Conservation (phyloP, 2,888 invertebrate species). For the Nectonema munidae region DNA sequence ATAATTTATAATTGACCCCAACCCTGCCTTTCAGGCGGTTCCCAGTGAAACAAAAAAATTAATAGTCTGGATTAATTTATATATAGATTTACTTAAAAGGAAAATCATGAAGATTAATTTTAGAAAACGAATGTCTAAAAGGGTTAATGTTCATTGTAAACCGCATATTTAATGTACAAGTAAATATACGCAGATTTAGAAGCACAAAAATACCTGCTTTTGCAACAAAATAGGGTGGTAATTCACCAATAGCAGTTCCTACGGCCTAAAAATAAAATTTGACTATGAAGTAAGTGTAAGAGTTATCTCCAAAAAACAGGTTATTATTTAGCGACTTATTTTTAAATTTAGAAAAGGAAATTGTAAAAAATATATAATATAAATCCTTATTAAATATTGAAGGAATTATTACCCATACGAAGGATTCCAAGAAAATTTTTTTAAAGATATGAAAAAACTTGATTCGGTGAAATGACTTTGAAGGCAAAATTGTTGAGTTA, state of each 20-base stretch:
- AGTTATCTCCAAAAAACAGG: constrained; percentile 15
- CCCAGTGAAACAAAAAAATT: no score
- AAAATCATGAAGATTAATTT: no score
- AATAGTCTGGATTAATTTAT: no score
- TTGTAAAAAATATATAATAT: constrained; percentile 14
- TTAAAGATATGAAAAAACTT: constrained; percentile 9
- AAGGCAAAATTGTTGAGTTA: not conserved
- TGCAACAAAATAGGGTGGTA: constrained; percentile 99
- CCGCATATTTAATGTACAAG: no score
- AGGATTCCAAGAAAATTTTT: constrained; percentile 37
- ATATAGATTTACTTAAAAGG: no score
- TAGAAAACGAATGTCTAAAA: no score
- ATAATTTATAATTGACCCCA: no score
- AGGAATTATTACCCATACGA: constrained; percentile 60
- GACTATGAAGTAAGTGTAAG: constrained; percentile 14
- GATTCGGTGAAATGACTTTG: constrained; percentile 9
- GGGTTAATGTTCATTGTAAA: no score
- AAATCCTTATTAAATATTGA: constrained; percentile 12
- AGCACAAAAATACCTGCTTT: constrained; percentile 34
- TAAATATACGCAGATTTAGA: not conserved
- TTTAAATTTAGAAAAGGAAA: constrained; percentile 7
- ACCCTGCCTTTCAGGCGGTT: no score
- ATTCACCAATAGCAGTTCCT: constrained; percentile 79
- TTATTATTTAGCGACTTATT: not conserved
- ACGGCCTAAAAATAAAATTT: constrained; percentile 23